A percentile compares a stretch with the other conserved stretches of the same genome.
Conservation (phyloP, 2,113 vertebrate species). For the Empidonax traillii region DNA sequence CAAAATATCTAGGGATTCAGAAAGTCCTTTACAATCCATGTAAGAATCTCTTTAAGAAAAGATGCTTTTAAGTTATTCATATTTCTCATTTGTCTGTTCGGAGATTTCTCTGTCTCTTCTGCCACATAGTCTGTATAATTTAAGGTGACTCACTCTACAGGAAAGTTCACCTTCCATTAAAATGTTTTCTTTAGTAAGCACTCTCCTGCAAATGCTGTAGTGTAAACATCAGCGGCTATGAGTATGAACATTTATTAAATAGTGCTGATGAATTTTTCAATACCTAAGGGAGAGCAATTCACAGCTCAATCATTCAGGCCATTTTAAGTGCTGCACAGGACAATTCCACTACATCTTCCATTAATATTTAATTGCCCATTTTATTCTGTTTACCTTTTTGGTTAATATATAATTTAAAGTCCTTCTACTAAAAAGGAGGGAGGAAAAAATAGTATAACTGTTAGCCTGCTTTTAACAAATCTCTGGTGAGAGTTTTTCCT, state of each 20-base stretch:
- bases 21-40: slow-evolving; percentile 40
- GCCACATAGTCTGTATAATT: slow-evolving; percentile 73
- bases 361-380: slow-evolving; percentile 86
- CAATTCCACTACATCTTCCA: slow-evolving; percentile 85
- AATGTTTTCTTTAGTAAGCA: slow-evolving; percentile 85
- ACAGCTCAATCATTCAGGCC: slow-evolving; percentile 84
- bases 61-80: slow-evolving; percentile 44
- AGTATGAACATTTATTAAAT: slow-evolving; percentile 86
- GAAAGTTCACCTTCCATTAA: slow-evolving; percentile 84
- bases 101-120: slow-evolving; percentile 72
- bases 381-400: slow-evolving; percentile 88
- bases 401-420: slow-evolving; percentile 87
- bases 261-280: slow-evolving; percentile 85
- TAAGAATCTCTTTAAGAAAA: slow-evolving; percentile 60
- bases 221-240: slow-evolving; percentile 82
- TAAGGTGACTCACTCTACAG: slow-evolving; percentile 79
- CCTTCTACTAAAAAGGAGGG: slow-evolving; percentile 71
- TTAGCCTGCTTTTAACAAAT: slow-evolving; percentile 84
- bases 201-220: slow-evolving; percentile 81
- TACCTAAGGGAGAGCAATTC: slow-evolving; percentile 82
- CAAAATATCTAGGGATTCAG: slow-evolving; percentile 60
- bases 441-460: slow-evolving; percentile 64
- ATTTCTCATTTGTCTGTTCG: slow-evolving; percentile 71
- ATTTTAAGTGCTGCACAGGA: slow-evolving; percentile 83
- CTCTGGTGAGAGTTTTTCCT: slow-evolving; percentile 76